Percentiles rank a stretch among this genome's conserved stretches.
These are phyloP conservation scores for Charina bottae DNA, from an alignment of 2,113 vertebrate species.

Conservation along the genomic window DNA sequence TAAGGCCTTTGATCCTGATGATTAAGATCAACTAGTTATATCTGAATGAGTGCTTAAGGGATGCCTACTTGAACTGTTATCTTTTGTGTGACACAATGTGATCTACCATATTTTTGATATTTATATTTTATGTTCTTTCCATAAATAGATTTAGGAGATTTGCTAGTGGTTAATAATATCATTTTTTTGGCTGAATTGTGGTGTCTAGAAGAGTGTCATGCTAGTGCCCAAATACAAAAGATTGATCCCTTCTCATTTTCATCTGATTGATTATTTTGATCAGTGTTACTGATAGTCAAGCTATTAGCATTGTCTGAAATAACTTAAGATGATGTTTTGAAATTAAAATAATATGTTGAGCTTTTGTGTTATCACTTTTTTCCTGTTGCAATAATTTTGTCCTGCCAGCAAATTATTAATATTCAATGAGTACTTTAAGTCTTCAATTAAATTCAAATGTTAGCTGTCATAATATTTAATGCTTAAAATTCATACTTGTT, in stretches of 20 bases:
- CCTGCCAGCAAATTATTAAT: constrained; percentile 66
- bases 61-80: neutral
- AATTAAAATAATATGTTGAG: constrained; percentile 14
- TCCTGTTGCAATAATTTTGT: constrained; percentile 39
- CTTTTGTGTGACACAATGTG: neutral
- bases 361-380: neutral
- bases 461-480: constrained; percentile 67
- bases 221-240: neutral
- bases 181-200: neutral
- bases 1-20: neutral
- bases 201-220: neutral
- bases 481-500: constrained; percentile 57
- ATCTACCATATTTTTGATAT: neutral
- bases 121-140: neutral
- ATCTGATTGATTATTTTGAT: neutral
- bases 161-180: neutral
- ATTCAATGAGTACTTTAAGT: constrained; percentile 56
- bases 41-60: neutral
- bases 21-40: neutral
- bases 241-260: neutral
- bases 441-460: constrained; percentile 74
- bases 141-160: neutral
- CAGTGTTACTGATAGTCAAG: neutral
- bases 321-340: neutral
- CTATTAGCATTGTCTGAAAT: neutral